Evolutionary conservation across 2,888 invertebrate genomes (phyloP), one percentile per base, ranked within the genome.

Genomic region (Nemotelus pantherinus): DNA sequence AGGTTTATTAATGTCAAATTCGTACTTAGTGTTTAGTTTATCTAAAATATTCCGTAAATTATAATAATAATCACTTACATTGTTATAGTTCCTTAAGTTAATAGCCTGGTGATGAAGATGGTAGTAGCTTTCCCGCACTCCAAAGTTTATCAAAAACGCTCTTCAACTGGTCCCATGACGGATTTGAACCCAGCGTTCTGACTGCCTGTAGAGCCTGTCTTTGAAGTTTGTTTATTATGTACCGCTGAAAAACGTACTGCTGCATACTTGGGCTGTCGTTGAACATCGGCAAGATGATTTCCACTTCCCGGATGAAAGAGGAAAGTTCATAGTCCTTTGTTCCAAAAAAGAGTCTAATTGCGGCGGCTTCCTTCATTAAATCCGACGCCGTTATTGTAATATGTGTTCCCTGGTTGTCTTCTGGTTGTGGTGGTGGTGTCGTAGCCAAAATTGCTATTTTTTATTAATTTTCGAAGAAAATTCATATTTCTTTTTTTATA

Each of bases 21-120:
- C 79, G 41, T 79, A 80, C 60, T 80, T 80, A n/a, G 78, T 60
- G 53, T 80, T 81, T 53, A 81, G 63, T 48, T 80, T 80, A 75
- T 79, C 79, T 78, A 81, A 64, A 48, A 80, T 80, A 75, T 74
- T 63, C 77, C 63, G 79, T 77, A 80, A 76, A 57, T 76, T 78
- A 65, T 65, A 4, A 80, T 77, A 80, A 65, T 80, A 80, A 53
- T 78, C 67, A 77, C 79, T 81, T 80, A 80, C 81, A 50, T 78
- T 77, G 43, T 39, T 63, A 53, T 53, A 7, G 57, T 77, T 76
- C 67, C 45, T 78, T n/a, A 64, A 25, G 3, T 44, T 79, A 7
- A 78, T 71, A 25, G 77, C 80, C 9, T 48, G 48, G 25, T 67
- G 67, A 4, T 67, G 48, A n/a, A 67, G 48, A 10, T 48, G 25